A percentile compares a stretch with the other conserved stretches of the same genome.
Evolutionary conservation across 1,140 invertebrate genomes (phyloP).

Genomic region (Maniola jurtina): DNA sequence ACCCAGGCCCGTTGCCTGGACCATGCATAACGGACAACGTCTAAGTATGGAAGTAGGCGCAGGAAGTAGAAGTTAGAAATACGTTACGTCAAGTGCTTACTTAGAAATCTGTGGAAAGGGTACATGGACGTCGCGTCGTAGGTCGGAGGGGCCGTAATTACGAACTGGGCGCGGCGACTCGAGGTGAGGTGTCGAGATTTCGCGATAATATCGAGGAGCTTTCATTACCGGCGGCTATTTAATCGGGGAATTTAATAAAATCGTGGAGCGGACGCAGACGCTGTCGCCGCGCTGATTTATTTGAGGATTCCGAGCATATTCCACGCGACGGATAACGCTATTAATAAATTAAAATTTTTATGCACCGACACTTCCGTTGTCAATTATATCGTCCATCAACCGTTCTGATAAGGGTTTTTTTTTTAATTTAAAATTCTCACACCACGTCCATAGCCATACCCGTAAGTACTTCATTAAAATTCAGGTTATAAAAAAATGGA

Average conservation of each 20-base stretch:
- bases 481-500: too few relatives aligned
- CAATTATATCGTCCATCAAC: conserved; percentile 5
- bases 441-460: background rate
- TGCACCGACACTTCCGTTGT: conserved; percentile 5
- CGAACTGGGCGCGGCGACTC: conserved; percentile 7
- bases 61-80: too few relatives aligned
- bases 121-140: conserved; percentile 37
- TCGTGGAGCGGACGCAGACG: conserved; percentile 37
- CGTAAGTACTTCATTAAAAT: background rate
- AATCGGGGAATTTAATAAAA: conserved; percentile 68
- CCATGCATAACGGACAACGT: too few relatives aligned
- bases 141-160: conserved; percentile 18
- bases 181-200: conserved; percentile 51
- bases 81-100: too few relatives aligned
- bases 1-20: too few relatives aligned
- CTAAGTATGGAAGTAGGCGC: too few relatives aligned
- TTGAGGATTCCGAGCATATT: conserved; percentile 29
- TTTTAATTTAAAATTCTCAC: background rate
- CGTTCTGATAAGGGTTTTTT: background rate
- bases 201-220: conserved; percentile 59
- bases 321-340: conserved; percentile 12
- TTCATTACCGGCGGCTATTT: conserved; percentile 48
- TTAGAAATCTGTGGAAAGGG: conserved; percentile 14
- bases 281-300: conserved; percentile 50
- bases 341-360: conserved; percentile 10